phyloP scores from a whole-genome alignment of 2,888 invertebrate genomes.

The Hemistola chrysoprasaria region DNA sequence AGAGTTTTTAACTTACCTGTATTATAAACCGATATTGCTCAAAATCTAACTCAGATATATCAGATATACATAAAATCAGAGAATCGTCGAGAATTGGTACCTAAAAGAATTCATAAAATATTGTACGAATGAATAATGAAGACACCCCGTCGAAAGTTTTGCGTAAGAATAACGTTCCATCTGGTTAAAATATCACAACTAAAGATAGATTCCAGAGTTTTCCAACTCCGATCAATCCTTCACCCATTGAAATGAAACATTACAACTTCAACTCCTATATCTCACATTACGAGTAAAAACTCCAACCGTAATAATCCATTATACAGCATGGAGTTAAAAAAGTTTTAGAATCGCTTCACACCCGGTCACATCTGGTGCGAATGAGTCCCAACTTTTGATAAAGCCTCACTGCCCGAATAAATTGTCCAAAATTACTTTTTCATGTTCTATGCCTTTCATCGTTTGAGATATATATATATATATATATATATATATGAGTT shows the following conservation, averaged over 20 bases:
- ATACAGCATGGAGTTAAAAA: slow-evolving; percentile 46
- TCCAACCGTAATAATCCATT: slow-evolving; percentile 36
- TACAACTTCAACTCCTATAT: slow-evolving; percentile 17
- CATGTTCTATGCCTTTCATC: slow-evolving; percentile 38
- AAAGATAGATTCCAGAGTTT: neutral
- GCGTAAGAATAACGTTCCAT: too few species aligned
- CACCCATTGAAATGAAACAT: slow-evolving; percentile 34
- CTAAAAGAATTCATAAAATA: too few species aligned
- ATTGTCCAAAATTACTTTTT: slow-evolving; percentile 53
- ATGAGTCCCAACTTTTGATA: slow-evolving; percentile 65
- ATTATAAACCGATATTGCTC: too few species aligned
- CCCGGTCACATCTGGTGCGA: slow-evolving; percentile 54
- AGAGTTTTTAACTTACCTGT: too few species aligned
- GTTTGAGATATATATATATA: too few species aligned
- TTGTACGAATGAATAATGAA: too few species aligned
- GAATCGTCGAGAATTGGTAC: too few species aligned
- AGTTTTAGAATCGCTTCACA: slow-evolving; percentile 42
- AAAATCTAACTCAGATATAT: too few species aligned
- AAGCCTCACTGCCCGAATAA: slow-evolving; percentile 52
- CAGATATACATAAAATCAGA: too few species aligned
- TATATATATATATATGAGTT: too few species aligned
- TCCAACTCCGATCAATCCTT: slow-evolving; percentile 12
- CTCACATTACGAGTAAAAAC: slow-evolving; percentile 19
- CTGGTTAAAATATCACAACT: neutral
- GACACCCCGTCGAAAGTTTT: too few species aligned